Percentiles rank a stretch among this genome's conserved stretches.
Evolutionary conservation across 2,113 vertebrate genomes (phyloP).

Genomic region (Pampusana beccarii): DNA sequence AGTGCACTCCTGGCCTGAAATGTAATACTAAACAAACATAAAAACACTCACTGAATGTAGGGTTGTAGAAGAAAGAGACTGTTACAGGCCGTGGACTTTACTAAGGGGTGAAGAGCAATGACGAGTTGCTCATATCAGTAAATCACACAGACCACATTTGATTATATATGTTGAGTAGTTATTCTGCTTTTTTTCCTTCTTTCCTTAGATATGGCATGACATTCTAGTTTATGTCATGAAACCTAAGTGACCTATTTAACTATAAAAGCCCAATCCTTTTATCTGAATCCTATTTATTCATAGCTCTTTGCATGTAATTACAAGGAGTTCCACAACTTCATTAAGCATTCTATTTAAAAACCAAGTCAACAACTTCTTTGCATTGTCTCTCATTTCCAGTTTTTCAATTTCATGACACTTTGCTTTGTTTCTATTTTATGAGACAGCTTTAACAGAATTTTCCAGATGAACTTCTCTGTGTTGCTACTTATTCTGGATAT

Average conservation of each 20-base stretch:
- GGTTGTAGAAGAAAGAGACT: neutral
- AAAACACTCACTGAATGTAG: neutral
- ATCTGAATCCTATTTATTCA: neutral
- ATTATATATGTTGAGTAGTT: neutral
- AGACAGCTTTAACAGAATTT: neutral
- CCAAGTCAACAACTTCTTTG: neutral
- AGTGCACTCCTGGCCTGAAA: neutral
- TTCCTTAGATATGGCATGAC: neutral
- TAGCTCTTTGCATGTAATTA: neutral
- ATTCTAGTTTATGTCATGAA: neutral
- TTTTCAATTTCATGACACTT: neutral
- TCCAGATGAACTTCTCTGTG: neutral
- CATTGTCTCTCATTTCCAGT: too few relatives aligned
- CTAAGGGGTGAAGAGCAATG: neutral
- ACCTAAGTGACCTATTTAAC: neutral
- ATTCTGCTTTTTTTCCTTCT: neutral
- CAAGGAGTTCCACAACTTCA: neutral
- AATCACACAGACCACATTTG: accelerated
- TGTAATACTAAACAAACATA: too few relatives aligned
- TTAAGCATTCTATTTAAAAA: neutral
- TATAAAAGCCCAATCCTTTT: neutral
- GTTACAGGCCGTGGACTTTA: neutral
- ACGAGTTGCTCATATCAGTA: accelerated
- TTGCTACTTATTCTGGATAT: neutral
- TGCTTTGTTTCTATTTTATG: neutral